Evolutionary conservation across 2,113 vertebrate genomes (phyloP).

Genomic region (Tetraodon nigroviridis): DNA sequence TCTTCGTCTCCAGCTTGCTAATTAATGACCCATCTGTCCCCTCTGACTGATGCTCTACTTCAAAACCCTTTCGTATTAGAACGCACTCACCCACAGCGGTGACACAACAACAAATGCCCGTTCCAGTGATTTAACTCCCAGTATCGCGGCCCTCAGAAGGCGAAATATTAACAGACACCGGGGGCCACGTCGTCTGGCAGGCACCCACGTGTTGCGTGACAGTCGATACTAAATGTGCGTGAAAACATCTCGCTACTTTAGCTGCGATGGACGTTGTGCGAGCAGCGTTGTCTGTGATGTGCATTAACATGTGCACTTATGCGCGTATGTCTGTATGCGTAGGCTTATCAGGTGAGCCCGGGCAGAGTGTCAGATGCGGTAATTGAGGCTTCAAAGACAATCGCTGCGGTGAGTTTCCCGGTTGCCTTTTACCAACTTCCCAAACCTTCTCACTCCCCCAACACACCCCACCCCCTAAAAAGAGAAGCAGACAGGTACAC

Average conservation of each 20-base stretch:
- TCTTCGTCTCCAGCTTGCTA: slow-evolving; percentile 60
- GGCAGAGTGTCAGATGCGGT: slow-evolving; percentile 79
- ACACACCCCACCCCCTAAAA: too few species aligned
- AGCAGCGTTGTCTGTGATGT: slow-evolving; percentile 53
- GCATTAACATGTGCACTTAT: slow-evolving; percentile 51
- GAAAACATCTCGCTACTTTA: neutral
- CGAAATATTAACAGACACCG: slow-evolving; percentile 11
- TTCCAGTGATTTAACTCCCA: slow-evolving; percentile 8
- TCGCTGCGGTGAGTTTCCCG: slow-evolving; percentile 77
- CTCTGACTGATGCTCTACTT: slow-evolving; percentile 57
- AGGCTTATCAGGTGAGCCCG: slow-evolving; percentile 81
- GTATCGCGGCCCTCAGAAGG: neutral
- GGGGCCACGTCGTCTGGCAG: neutral
- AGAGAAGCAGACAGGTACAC: slow-evolving; percentile 25
- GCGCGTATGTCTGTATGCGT: slow-evolving; percentile 72
- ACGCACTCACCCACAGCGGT: slow-evolving; percentile 16
- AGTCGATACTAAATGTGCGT: neutral
- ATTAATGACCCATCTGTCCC: slow-evolving; percentile 74
- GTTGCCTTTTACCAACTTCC: slow-evolving; percentile 55
- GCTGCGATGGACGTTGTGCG: slow-evolving; percentile 4
- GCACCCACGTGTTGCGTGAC: neutral
- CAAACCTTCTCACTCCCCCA: neutral
- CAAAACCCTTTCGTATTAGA: slow-evolving; percentile 43
- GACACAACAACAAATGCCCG: slow-evolving; percentile 21
- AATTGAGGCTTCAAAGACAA: slow-evolving; percentile 81